Base-by-base conservation (phyloP, 1,140 invertebrate genomes). In the Aphidius ervi region DNA sequence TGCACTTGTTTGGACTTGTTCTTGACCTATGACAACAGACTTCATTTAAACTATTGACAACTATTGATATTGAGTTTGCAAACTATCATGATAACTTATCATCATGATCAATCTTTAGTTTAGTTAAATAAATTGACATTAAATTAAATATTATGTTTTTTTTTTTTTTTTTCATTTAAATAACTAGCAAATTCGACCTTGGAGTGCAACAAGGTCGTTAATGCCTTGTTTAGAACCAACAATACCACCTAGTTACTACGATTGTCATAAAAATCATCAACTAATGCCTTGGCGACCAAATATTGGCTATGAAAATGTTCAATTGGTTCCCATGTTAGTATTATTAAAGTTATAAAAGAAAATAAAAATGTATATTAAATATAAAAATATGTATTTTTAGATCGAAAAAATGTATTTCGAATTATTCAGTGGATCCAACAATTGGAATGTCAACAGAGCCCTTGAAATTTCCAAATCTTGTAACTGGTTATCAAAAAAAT, bases 381-480 rank as follows among this genome's bases (percentile, higher is more conserved):
- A 46, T 59, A 43, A 9, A 39, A 55, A 59, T 20, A 46, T 43
- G 37, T 47, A 58, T 10, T 67, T 62, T 6, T 16, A 78, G 74
- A 45, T 65, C 62, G 5, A 65, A 68, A 60, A 74, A 70, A 42
- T 58, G 70, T 50, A 63, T 70, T 37, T 65, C 67, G 5, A 78
- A 50, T 60, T 75, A 73, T 61, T 41, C 65, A 9, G 63, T 74
- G 46, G 67, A 76, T 60, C 61, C 65, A 31, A 20, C 56, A 1
- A 65, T 39, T 46, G 86, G 85, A 54, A 88, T 89, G 85, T 83
- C 84, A 8, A 85, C 86, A 0, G 85, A 90, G 62, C 87, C 88
- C 0, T 74, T 92, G 58, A 87, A 86, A 60, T 93, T 93, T 70
- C 91, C 91, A 0, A 92, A 91, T 77, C 70, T 93, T 61, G 86